phyloP scores from a whole-genome alignment of 2,888 invertebrate species.

The Ditula angustiorana region DNA sequence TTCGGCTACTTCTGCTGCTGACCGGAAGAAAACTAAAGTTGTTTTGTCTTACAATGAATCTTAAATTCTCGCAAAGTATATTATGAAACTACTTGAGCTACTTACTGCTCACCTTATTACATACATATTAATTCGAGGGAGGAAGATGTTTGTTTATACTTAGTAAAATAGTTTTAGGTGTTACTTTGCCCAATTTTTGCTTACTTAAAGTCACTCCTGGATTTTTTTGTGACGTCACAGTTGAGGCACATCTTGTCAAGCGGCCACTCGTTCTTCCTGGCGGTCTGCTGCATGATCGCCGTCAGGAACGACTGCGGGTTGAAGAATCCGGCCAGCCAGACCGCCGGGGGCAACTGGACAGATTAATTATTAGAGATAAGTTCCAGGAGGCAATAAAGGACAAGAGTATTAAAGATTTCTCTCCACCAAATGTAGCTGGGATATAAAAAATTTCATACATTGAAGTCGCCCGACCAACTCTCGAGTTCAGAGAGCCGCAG shows the following conservation, averaged over 20 bases:
- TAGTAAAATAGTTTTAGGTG: too few relatives aligned
- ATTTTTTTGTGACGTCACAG: conserved; percentile 97
- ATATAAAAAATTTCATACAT: conserved; percentile 68
- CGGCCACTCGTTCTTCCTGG: conserved; percentile 98
- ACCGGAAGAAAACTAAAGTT: too few relatives aligned
- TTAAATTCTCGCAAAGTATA: too few relatives aligned
- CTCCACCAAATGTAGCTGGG: too few relatives aligned
- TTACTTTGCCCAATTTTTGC: too few relatives aligned
- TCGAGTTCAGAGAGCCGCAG: conserved; percentile 92
- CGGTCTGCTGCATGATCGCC: conserved; percentile 99
- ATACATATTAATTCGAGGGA: too few relatives aligned
- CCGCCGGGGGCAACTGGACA: conserved; percentile 90
- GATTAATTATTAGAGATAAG: neutral
- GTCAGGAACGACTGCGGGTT: conserved; percentile 98
- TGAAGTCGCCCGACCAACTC: conserved; percentile 95
- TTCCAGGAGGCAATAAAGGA: neutral
- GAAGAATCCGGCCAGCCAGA: conserved; percentile 98
- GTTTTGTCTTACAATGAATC: too few relatives aligned
- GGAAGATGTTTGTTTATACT: too few relatives aligned
- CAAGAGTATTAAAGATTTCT: too few relatives aligned
- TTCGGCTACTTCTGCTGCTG: too few relatives aligned
- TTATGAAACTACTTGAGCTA: neutral
- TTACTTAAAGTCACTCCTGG: conserved; percentile 92
- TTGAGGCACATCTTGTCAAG: conserved; percentile 97
- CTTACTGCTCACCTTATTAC: too few relatives aligned